Evolutionary conservation across 1,140 invertebrate genomes (phyloP).

Genomic region (Venturia canescens): DNA sequence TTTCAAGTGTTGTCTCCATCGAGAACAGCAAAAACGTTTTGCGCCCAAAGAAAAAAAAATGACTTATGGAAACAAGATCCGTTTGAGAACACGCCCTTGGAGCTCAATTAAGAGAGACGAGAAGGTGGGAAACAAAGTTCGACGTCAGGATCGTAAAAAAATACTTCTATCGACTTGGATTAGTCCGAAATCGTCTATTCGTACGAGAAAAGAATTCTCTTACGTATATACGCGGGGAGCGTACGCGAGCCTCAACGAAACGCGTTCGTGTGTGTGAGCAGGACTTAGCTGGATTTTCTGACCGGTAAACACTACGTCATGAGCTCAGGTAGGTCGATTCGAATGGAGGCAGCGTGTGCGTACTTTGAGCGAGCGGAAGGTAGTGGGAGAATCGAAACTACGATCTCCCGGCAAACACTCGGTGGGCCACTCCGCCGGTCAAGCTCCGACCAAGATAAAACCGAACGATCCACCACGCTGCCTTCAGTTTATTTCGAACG

Average conservation of each 20-base stretch:
- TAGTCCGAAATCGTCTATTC: neutral
- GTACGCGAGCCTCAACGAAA: neutral
- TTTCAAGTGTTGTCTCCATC: neutral
- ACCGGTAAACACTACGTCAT: constrained; percentile 44
- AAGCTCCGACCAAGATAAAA: constrained; percentile 45
- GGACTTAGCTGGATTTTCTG: constrained; percentile 18
- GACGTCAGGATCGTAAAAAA: neutral
- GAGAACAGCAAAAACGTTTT: neutral
- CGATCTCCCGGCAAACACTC: constrained; percentile 26
- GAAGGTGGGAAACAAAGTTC: neutral
- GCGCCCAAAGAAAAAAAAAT: neutral
- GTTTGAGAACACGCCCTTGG: neutral
- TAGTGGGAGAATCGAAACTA: constrained; percentile 14
- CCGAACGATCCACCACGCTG: constrained; percentile 43
- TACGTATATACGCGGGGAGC: neutral
- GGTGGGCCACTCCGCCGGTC: constrained; percentile 29
- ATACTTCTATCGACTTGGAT: neutral
- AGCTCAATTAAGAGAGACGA: neutral
- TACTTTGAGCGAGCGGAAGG: neutral
- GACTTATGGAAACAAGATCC: neutral
- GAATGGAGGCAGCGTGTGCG: constrained; percentile 13
- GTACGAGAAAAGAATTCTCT: constrained; percentile 1
- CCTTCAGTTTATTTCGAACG: constrained; percentile 48
- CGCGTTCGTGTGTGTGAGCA: neutral
- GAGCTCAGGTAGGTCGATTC: constrained; percentile 31